Base-by-base conservation (phyloP, 2,797 vertebrate genomes). In the Microctenopoma steveboyesi region DNA sequence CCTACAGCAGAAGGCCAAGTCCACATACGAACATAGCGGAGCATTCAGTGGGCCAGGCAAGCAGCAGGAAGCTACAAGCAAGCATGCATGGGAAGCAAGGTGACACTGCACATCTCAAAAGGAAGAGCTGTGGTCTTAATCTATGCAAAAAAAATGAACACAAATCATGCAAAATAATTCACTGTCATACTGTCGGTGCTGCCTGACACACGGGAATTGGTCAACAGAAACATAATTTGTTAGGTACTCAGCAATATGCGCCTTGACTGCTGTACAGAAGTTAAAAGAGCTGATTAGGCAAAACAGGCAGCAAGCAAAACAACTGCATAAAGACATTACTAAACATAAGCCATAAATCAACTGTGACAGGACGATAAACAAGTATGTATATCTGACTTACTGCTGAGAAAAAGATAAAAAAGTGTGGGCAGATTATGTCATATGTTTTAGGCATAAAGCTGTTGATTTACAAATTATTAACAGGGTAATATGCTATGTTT, bases 41-140 rank as follows among this genome's bases (percentile, higher is more conserved):
- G 84, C 90, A 92, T 89, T 90, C 85, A 85, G 85, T 80, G 78
- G 83, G 59, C 90, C 84, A 85, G 88, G 86, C 89, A 92, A 93
- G 88, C 86, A 79, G 90, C 89, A 65, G 82, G 84, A 89, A 91
- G 89, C 91, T 90, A 92, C 83, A 86, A 92, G 91, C 91, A 82
- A 85, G 79, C 91, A 92, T 90, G 92, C 91, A 86, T 72, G 71
- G 81, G 82, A 86, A 87, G 91, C 88, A 90, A 83, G 86, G 86
- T 90, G 89, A 88, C 79, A 79, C 78, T 67, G 85, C 79, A 76
- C 27, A 12, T 85, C 86, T 91, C 80, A 85, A 89, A 92, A 87
- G 66, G 78, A 86, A 87, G 77, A 83, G 76, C 71, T 72, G 82
- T 76, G 74, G 76, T 85, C 83, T 86, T 60, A 46, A 68, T 88